Evolutionary conservation across 1,140 invertebrate genomes (phyloP).

Genomic region (Sitodiplosis mosellana): DNA sequence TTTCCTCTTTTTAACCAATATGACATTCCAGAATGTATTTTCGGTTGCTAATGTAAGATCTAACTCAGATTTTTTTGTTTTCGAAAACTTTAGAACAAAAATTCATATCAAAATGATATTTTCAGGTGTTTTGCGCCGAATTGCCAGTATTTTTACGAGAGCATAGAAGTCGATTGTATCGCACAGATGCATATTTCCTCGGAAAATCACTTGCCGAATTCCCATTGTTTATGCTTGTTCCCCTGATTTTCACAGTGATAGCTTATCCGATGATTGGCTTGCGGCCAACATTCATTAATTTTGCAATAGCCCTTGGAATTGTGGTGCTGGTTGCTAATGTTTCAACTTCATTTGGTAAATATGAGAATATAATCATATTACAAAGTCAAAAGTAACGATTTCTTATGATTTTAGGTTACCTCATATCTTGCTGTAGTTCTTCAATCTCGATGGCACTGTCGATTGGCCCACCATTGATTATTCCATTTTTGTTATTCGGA

Average conservation of each 20-base stretch:
- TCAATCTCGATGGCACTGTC: conserved; percentile 71
- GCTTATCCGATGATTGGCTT: conserved; percentile 79
- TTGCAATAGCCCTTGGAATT: conserved; percentile 53
- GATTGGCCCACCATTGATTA: conserved; percentile 74
- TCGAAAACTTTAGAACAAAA: neutral
- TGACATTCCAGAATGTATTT: conserved; percentile 85
- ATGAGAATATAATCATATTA: conserved; percentile 1
- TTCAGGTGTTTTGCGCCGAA: conserved; percentile 80
- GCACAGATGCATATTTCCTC: conserved; percentile 83
- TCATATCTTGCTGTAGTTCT: conserved; percentile 69
- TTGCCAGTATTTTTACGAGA: conserved; percentile 82
- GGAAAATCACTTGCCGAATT: conserved; percentile 80
- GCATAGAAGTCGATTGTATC: conserved; percentile 80
- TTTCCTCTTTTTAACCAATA: conserved; percentile 81
- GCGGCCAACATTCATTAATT: conserved; percentile 47
- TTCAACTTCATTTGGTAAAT: conserved; percentile 75
- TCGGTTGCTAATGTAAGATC: conserved; percentile 67
- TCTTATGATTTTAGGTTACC: conserved; percentile 46
- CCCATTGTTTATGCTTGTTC: conserved; percentile 62
- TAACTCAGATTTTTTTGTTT: neutral
- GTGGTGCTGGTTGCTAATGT: conserved; percentile 74
- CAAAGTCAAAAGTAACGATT: neutral
- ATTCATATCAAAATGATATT: neutral
- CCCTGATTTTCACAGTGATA: conserved; percentile 65
- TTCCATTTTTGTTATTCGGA: conserved; percentile 85